Conservation (phyloP, 2,113 vertebrate genomes). For the Merops nubicus region DNA sequence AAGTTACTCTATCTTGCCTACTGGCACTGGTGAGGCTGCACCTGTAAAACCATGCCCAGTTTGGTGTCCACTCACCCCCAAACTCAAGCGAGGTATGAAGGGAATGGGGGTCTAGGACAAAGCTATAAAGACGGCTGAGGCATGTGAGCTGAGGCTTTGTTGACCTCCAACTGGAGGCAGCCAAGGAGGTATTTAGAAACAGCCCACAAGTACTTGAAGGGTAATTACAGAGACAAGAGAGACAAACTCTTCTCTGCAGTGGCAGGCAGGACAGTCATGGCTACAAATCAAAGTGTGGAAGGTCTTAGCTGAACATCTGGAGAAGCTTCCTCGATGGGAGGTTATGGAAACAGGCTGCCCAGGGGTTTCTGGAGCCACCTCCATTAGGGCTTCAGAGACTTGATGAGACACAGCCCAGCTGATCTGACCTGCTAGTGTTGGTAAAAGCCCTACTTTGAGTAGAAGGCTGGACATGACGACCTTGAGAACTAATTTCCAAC, state of each 20-base stretch:
- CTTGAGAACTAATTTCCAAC: neutral
- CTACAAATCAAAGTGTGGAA: rapidly evolving
- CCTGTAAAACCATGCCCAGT: neutral
- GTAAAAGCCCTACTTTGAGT: neutral
- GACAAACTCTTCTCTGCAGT: neutral
- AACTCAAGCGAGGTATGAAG: neutral
- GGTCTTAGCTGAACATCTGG: neutral
- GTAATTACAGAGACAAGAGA: neutral
- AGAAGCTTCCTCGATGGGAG: neutral
- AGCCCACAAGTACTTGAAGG: neutral
- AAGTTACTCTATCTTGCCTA: neutral
- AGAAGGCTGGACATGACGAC: neutral
- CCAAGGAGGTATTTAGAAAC: neutral
- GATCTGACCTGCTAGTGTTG: neutral
- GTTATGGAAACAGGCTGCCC: neutral
- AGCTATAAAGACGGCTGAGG: neutral
- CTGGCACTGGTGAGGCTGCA: neutral
- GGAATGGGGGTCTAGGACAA: neutral
- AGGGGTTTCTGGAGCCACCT: neutral
- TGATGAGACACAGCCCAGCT: rapidly evolving
- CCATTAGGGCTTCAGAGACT: neutral
- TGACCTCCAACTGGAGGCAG: neutral
- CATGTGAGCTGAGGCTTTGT: neutral
- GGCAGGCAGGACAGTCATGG: neutral
- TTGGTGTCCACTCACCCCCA: neutral